A percentile compares a stretch with the other conserved stretches of the same genome.
phyloP scores from a whole-genome alignment of 2,797 vertebrate genomes.

The Thripadectes ignobilis region DNA sequence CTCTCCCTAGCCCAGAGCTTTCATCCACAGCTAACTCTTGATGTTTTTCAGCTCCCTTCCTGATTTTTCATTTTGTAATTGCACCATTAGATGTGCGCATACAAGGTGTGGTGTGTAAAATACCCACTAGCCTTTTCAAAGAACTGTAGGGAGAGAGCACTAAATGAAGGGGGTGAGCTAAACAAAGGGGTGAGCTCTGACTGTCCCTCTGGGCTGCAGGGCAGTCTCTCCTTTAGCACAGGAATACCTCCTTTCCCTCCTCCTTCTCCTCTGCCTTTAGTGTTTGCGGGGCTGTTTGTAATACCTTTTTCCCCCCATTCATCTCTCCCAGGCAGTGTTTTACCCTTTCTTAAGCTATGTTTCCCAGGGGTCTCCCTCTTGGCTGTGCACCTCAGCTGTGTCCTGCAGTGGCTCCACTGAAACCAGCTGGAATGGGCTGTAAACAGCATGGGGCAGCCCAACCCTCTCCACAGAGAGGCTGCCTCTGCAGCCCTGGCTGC shows the following conservation, averaged over 20 bases:
- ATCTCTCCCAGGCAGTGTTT: neutral
- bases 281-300: neutral
- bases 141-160: neutral
- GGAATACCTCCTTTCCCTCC: neutral
- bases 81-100: neutral
- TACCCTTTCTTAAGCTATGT: neutral
- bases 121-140: neutral
- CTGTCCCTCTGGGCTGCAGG: rapidly evolving
- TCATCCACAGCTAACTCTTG: neutral
- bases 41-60: neutral
- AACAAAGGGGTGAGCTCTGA: neutral
- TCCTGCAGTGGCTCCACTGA: rapidly evolving
- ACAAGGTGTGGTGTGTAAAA: neutral
- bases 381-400: neutral
- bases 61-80: neutral
- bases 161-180: neutral
- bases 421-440: rapidly evolving
- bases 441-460: rapidly evolving
- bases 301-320: rapidly evolving
- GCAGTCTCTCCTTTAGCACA: rapidly evolving
- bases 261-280: neutral
- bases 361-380: neutral
- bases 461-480: neutral
- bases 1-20: neutral
- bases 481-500: rapidly evolving